Evolutionary conservation across 2,113 vertebrate genomes (phyloP).

Genomic region (Echinops telfairi): DNA sequence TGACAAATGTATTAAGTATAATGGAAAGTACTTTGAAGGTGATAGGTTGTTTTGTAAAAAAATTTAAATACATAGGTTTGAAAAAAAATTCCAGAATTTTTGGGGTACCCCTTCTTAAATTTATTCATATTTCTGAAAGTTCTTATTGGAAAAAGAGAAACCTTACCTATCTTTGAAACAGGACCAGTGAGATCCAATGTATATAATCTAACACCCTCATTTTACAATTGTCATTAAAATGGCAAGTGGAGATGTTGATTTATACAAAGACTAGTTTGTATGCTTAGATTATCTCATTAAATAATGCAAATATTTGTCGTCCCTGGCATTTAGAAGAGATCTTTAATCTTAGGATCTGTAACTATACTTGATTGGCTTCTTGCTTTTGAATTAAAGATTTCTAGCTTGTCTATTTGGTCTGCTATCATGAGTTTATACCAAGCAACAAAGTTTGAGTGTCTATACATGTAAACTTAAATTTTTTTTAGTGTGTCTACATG

Average conservation of each 20-base stretch:
- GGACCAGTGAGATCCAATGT: neutral
- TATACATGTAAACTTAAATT: neutral
- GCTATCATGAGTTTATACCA: neutral
- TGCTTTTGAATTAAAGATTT: neutral
- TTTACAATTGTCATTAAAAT: constrained; percentile 30
- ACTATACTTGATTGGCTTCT: neutral
- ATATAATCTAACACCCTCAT: constrained; percentile 1
- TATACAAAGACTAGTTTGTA: neutral
- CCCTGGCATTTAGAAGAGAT: neutral
- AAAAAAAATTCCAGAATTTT: too few species aligned
- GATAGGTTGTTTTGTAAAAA: too few species aligned
- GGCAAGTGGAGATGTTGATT: neutral
- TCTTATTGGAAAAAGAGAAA: too few species aligned
- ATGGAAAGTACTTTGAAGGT: too few species aligned
- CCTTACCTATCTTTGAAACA: constrained; percentile 1
- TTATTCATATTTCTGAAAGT: neutral
- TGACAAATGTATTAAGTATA: too few species aligned
- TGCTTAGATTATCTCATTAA: constrained; percentile 12
- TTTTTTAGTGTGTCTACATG: neutral
- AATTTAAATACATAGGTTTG: too few species aligned
- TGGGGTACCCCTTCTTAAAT: neutral
- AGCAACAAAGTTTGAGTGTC: constrained; percentile 7
- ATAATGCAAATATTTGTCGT: neutral
- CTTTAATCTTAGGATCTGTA: neutral
- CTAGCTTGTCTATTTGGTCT: neutral